Evolutionary conservation across 2,888 invertebrate genomes (phyloP).

Genomic region (Morpho deidamia): DNA sequence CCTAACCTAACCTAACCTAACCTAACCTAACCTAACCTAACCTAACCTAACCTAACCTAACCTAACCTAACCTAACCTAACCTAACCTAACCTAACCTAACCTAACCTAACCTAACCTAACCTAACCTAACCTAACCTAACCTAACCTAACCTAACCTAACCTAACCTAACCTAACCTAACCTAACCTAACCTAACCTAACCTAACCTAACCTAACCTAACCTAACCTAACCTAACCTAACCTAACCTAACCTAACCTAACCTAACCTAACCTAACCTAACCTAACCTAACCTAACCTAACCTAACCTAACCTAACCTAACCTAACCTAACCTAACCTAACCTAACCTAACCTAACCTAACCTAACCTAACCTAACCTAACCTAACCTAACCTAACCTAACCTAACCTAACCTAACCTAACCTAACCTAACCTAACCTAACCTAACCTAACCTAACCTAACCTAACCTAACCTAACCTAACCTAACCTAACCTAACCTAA

Average conservation of each 20-base stretch:
- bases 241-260: slow-evolving; percentile 28
- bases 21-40: slow-evolving; percentile 25
- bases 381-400: slow-evolving; percentile 27
- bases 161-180: slow-evolving; percentile 27
- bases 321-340: slow-evolving; percentile 25
- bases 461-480: slow-evolving; percentile 20
- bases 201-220: slow-evolving; percentile 29
- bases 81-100: slow-evolving; percentile 31
- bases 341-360: slow-evolving; percentile 24
- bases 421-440: slow-evolving; percentile 29
- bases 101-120: slow-evolving; percentile 31
- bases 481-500: slow-evolving; percentile 21
- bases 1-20: slow-evolving; percentile 25
- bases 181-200: slow-evolving; percentile 28
- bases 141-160: slow-evolving; percentile 28
- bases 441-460: slow-evolving; percentile 25
- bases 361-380: slow-evolving; percentile 25
- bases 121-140: slow-evolving; percentile 29
- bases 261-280: slow-evolving; percentile 27
- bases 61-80: slow-evolving; percentile 22
- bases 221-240: slow-evolving; percentile 28
- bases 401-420: slow-evolving; percentile 26
- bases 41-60: slow-evolving; percentile 25
- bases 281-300: slow-evolving; percentile 28
- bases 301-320: slow-evolving; percentile 28